These are phyloP conservation scores for Gopherus flavomarginatus DNA, from an alignment of 2,113 vertebrate genomes.

Conservation along the genomic window DNA sequence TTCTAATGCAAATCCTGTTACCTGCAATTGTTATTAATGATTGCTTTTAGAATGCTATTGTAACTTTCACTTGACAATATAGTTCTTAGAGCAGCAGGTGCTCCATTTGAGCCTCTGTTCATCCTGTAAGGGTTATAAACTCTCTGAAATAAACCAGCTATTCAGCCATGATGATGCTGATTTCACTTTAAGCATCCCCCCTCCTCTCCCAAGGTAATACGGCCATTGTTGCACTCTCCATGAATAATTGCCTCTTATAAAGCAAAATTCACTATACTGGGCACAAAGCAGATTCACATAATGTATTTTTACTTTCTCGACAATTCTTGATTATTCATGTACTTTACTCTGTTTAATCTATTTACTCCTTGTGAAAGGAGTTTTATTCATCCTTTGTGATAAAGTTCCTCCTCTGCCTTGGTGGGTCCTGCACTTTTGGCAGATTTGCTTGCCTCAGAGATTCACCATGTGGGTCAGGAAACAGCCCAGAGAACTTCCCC, in stretches of 20 bases:
- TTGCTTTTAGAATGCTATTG: neutral
- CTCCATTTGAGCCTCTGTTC: neutral
- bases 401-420: too few species aligned
- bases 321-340: neutral
- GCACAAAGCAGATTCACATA: neutral
- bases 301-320: conserved; percentile 20
- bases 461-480: too few species aligned
- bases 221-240: neutral
- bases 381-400: neutral
- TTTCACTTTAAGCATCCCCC: neutral
- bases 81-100: neutral
- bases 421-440: too few species aligned
- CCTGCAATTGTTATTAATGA: neutral
- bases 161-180: neutral
- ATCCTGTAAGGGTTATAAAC: neutral
- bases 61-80: neutral
- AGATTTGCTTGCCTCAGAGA: too few species aligned
- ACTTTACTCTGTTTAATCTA: neutral
- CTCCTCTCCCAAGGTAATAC: neutral
- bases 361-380: neutral
- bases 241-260: neutral
- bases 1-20: neutral
- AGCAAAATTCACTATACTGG: neutral
- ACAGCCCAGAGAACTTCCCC: too few species aligned
- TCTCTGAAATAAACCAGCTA: neutral